Evolutionary conservation across 1,140 invertebrate genomes (phyloP).

Genomic region (Philaenus spumarius): DNA sequence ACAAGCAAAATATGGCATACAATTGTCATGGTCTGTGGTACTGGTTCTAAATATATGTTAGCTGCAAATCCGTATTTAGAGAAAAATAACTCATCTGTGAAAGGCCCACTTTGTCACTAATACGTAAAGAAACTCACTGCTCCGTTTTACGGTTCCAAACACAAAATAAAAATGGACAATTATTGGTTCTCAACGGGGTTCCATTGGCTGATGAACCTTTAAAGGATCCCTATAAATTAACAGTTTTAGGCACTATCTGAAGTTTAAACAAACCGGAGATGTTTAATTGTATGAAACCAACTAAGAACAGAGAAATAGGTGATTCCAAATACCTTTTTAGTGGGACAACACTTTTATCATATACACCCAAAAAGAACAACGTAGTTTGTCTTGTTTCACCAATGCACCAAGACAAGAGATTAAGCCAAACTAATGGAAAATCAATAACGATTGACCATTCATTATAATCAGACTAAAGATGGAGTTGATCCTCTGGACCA

Average conservation of each 20-base stretch:
- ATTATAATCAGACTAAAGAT: not conserved
- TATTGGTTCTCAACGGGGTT: not conserved
- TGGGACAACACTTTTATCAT: not conserved
- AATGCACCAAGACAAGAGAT: not conserved
- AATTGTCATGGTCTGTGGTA: not conserved
- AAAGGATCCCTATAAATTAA: not conserved
- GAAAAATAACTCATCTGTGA: not conserved
- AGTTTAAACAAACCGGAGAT: not conserved
- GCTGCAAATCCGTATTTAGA: not conserved
- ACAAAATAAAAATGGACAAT: not conserved
- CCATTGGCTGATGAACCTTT: not conserved
- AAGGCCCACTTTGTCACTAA: not conserved
- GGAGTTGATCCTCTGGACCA: not conserved
- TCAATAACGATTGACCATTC: not conserved
- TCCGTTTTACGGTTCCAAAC: not conserved
- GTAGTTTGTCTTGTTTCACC: not conserved
- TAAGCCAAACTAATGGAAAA: not conserved
- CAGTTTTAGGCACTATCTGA: not conserved
- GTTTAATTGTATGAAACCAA: not conserved
- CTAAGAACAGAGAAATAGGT: not conserved
- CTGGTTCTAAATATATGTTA: not conserved
- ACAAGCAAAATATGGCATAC: not conserved
- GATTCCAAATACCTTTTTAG: not conserved
- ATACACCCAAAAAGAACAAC: not conserved
- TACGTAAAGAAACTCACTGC: not conserved